Percentiles rank a stretch among this genome's conserved stretches.
phyloP scores from a whole-genome alignment of 2,888 invertebrate genomes.

The Alentia gelatinosa region DNA sequence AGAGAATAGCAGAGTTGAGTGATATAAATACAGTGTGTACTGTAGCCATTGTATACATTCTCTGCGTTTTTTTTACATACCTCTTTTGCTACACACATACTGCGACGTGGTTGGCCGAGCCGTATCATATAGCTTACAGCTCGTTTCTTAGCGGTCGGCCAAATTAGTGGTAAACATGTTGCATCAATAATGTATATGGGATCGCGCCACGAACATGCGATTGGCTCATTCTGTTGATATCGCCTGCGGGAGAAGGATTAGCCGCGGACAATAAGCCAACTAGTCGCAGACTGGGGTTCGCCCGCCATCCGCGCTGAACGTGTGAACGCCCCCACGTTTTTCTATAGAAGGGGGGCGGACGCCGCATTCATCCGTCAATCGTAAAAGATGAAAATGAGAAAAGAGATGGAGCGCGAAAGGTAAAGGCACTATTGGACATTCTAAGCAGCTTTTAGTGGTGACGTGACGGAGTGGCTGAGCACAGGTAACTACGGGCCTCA shows the following conservation, averaged over 20 bases:
- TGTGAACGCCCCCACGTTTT: not conserved
- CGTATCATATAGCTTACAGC: not conserved
- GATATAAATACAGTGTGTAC: not conserved
- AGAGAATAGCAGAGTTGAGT: not conserved
- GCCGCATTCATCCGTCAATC: not conserved
- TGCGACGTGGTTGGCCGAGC: not conserved
- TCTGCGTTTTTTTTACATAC: not conserved
- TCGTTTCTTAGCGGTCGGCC: not conserved
- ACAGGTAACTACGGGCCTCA: not conserved
- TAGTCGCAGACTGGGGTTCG: not conserved
- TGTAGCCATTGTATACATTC: not conserved
- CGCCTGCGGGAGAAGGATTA: not conserved
- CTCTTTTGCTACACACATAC: not conserved
- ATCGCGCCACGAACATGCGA: not conserved
- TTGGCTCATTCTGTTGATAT: not conserved
- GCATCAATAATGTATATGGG: not conserved
- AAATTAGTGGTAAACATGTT: constrained; percentile 21
- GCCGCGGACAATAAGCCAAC: not conserved
- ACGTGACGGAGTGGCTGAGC: not conserved
- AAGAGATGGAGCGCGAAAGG: not conserved
- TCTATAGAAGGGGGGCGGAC: not conserved
- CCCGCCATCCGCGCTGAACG: not conserved
- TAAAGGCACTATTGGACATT: not conserved
- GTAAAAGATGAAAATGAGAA: not conserved
- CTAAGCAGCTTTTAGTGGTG: not conserved